Base-by-base conservation (phyloP, 35 echinoderm and acorn worm species). In the Chiridota heheva region DNA sequence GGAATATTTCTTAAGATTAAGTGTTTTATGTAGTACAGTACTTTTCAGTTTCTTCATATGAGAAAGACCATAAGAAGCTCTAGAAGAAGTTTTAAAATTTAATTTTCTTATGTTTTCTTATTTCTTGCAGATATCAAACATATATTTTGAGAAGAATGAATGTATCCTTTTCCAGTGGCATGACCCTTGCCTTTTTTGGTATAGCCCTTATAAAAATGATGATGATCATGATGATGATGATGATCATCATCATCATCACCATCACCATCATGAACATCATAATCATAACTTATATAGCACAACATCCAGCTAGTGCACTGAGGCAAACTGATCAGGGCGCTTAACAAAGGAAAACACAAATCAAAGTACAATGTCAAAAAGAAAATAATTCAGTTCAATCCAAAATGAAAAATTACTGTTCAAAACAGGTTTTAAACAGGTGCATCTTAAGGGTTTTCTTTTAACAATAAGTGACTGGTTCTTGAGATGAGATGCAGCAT, bases 71-170 rank as follows among this genome's bases (percentile, higher is more conserved):
- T n/a, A n/a, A n/a, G n/a, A n/a, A n/a, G n/a, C n/a, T n/a, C n/a
- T n/a, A n/a, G n/a, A n/a, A n/a, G n/a, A n/a, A n/a, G n/a, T n/a
- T n/a, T n/a, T n/a, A n/a, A n/a, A n/a, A n/a, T n/a, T n/a, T n/a
- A n/a, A n/a, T n/a, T n/a, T n/a, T n/a, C n/a, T n/a, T n/a, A n/a
- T n/a, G n/a, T n/a, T n/a, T n/a, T n/a, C n/a, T 81, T 82, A 42
- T 58, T 39, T 22, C 3, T 58, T 57, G 36, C 90, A 92, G 77
- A 80, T 86, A 28, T 86, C 92, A 40, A 72, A 96, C 44, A 86
- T 90, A 2, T 96, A 96, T 60, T 96, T 96, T 83, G 77, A 85
- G 37, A 86, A 96, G 63, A 90, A 96, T 29, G 92, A 96, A 77
- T 96, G 92, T 96, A 96, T 96, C 92, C 92, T 96, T 96, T 83